Base-by-base conservation (phyloP, 2,888 invertebrate genomes). In the Latheticus oryzae region DNA sequence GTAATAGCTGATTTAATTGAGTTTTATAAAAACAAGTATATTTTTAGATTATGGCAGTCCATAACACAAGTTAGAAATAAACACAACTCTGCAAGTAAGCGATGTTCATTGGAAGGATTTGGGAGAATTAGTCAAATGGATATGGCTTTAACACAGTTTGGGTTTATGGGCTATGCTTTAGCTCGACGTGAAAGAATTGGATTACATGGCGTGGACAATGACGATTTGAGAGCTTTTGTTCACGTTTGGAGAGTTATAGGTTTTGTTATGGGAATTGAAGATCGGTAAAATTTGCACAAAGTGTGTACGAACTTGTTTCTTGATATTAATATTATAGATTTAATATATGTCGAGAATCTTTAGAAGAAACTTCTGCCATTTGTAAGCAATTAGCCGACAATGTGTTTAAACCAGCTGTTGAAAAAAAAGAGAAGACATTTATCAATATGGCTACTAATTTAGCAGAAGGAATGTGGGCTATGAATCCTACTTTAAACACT, bases 231-330 rank as follows among this genome's bases (percentile, higher is more conserved):
- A 42, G 89, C 87, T 1, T 89, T 91, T 59, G 80, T 90, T 3
- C 93, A 95, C 75, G 84, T 92, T 71, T 95, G 95, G 95, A 84
- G 88, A 59, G 88, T 90, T 0, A 81, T 95, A 33, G 94, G 93
- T 0, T 83, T 88, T 71, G 79, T 92, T 73, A 81, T 95, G 61
- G 96, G 96, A 1, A 85, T 95, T 57, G 85, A 91, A 64, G 93
- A 95, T 66, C 86, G 83, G 87, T 89, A 66, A 7, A 19, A n/a
- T 30, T 24, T 11, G 2, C 13, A 17, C n/a, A n/a, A 17, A 19
- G 1, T 15, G 4, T 13, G 3, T 8, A 8, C 4, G 3, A 32
- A 0, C 73, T 76, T 26, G 2, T 3, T 11, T 2, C 26, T 28
- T n/a, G n/a, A n/a, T n/a, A n/a, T n/a, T n/a, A n/a, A n/a, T n/a